Evolutionary conservation across 2,797 vertebrate species (phyloP), one percentile per base, ranked within the genome.

Genomic region (Sphaeramia orbicularis): DNA sequence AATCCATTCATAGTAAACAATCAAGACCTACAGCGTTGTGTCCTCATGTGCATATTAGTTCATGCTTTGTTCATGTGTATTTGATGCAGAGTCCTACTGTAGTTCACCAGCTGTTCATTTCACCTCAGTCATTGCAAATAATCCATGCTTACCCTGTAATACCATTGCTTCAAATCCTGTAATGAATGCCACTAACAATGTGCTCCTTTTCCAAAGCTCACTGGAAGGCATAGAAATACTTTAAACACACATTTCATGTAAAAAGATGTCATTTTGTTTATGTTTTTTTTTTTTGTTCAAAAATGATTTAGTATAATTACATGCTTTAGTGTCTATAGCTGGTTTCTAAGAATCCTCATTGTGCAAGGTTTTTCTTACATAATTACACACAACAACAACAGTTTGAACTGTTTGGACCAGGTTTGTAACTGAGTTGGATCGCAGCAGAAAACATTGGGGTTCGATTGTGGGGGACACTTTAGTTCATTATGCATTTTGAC

Each of bases 261-360:
- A 32, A 53, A 14, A 43, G 38, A 54, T 24, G 21, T 37, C 2
- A 18, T 38, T 43, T 10, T 50, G 14, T 55, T 40, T 24, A 37
- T 0, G 1, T 32, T 67, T 59, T 16, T 55, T 72, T 72, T 60
- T 48, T n/a, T 32, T 36, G 57, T 60, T 66, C 61, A 51, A 10
- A 55, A 57, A 56, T 78, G 40, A 76, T 36, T 59, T 45, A 58
- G 18, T 72, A 45, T 70, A 18, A 77, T 64, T 57, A n/a, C 18
- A 70, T 15, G 38, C 65, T 59, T 50, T 11, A 44, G 49, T 57
- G 36, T n/a, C 41, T 50, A 41, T 47, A 43, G 32, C 2, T 36
- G 54, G 41, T 71, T 72, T 78, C 57, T 57, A 42, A 65, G 30
- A 75, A 40, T 10, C 24, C 54, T 49, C 21, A 50, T 38, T 53